Evolutionary conservation across 2,113 vertebrate genomes (phyloP).

Genomic region (Dromas ardeola): DNA sequence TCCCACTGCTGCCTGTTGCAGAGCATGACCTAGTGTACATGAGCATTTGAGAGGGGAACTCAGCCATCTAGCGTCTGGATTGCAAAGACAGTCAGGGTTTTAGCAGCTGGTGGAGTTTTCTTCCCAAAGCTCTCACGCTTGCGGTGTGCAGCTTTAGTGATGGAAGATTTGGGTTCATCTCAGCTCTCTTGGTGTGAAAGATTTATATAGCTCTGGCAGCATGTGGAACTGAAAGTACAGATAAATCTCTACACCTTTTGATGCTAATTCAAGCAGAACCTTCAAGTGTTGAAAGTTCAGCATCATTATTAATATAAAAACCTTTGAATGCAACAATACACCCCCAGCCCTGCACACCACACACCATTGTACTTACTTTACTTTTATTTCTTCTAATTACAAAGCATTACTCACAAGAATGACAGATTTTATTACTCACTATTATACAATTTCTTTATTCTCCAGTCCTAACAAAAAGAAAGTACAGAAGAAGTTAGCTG

Average conservation of each 20-base stretch:
- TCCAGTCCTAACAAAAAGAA: not conserved
- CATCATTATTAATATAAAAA: conserved; percentile 15
- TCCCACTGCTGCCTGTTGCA: not conserved
- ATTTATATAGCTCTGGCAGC: not conserved
- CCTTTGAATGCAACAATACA: not conserved
- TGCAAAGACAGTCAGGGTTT: not conserved
- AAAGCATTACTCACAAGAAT: conserved; percentile 59
- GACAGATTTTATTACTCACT: conserved; percentile 64
- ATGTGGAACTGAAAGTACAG: not conserved
- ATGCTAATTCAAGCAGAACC: not conserved
- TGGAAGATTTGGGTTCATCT: not conserved
- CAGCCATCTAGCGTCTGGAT: not conserved
- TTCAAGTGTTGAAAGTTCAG: not conserved
- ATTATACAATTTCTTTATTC: conserved; percentile 39
- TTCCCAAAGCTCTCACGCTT: not conserved
- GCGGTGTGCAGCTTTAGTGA: not conserved
- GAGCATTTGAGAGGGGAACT: not conserved
- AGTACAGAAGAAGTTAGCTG: not conserved
- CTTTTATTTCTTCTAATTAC: conserved; percentile 59
- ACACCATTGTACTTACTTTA: conserved; percentile 32
- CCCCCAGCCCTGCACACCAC: conserved; percentile 36
- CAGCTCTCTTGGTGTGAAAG: not conserved
- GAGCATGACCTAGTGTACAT: not conserved
- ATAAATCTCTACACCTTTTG: not conserved
- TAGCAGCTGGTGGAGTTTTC: not conserved